phyloP scores from a whole-genome alignment of 2,797 vertebrate genomes.

The Buphagus erythrorhynchus region DNA sequence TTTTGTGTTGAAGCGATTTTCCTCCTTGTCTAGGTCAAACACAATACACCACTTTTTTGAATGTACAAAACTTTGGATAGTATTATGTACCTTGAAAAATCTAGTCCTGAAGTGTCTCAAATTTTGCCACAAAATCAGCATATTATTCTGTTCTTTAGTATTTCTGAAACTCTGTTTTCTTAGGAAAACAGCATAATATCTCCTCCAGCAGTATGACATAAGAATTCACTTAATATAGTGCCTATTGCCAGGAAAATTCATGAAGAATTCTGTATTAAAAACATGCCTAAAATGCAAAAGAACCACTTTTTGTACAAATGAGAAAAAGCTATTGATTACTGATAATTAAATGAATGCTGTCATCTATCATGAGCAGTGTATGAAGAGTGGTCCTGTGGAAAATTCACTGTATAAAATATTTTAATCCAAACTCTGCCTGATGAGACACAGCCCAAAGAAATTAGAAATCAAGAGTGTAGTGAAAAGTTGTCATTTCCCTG shows the following conservation, averaged over 20 bases:
- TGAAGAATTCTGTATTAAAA: not conserved
- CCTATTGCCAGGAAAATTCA: not conserved
- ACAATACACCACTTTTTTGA: not conserved
- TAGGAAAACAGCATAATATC: not conserved
- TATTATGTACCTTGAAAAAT: not conserved
- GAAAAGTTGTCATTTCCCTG: not conserved
- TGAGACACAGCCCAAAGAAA: not conserved
- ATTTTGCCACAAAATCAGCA: not conserved
- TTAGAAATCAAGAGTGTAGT: not conserved
- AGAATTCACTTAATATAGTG: not conserved
- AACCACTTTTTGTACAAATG: not conserved
- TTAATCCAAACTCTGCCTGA: not conserved
- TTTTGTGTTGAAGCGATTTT: not conserved
- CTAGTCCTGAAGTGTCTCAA: not conserved
- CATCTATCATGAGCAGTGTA: not conserved
- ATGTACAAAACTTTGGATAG: not conserved
- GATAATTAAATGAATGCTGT: not conserved
- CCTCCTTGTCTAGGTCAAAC: not conserved
- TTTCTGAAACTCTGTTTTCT: not conserved
- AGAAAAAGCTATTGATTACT: not conserved
- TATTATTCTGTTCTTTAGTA: not conserved
- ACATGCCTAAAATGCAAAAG: not conserved
- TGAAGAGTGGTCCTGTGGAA: not conserved
- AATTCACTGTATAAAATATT: not conserved
- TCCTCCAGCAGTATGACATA: fast-evolving